Evolutionary conservation across 2,113 vertebrate species (phyloP).

Genomic region (Tiliqua scincoides): DNA sequence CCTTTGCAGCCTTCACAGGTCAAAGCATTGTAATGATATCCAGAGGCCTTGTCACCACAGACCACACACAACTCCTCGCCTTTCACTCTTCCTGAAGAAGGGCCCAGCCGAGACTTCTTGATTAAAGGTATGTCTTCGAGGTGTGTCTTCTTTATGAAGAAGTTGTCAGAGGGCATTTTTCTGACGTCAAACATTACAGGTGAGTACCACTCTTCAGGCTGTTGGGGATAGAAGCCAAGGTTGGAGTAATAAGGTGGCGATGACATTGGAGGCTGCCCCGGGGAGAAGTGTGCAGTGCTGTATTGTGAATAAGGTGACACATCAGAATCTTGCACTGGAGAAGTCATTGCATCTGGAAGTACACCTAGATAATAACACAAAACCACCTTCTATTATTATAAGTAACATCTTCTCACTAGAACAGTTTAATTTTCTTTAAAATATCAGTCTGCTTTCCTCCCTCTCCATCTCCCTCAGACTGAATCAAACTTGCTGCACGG

Average conservation of each 20-base stretch:
- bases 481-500: not conserved
- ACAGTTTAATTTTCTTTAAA: conserved; percentile 32
- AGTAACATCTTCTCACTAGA: not conserved
- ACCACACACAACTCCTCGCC: conserved; percentile 97
- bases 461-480: not conserved
- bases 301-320: conserved; percentile 84
- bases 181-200: conserved; percentile 87
- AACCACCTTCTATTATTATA: conserved; percentile 6
- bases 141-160: conserved; percentile 83
- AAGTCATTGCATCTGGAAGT: conserved; percentile 85
- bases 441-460: not conserved
- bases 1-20: conserved; percentile 99
- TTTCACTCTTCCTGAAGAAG: conserved; percentile 84
- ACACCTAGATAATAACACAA: conserved; percentile 79
- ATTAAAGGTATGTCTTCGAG: conserved; percentile 77
- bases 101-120: conserved; percentile 84
- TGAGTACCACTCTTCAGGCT: conserved; percentile 91
- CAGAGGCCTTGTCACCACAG: conserved; percentile 97
- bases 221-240: conserved; percentile 87
- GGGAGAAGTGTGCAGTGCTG: conserved; percentile 83
- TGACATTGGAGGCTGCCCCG: conserved; percentile 85
- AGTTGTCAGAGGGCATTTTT: conserved; percentile 83
- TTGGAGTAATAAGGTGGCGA: conserved; percentile 87
- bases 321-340: conserved; percentile 87
- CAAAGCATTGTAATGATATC: conserved; percentile 97